A percentile compares a stretch with the other conserved stretches of the same genome.
Evolutionary conservation across 1,140 invertebrate species (phyloP).

Genomic region (Drosophila jambulina): DNA sequence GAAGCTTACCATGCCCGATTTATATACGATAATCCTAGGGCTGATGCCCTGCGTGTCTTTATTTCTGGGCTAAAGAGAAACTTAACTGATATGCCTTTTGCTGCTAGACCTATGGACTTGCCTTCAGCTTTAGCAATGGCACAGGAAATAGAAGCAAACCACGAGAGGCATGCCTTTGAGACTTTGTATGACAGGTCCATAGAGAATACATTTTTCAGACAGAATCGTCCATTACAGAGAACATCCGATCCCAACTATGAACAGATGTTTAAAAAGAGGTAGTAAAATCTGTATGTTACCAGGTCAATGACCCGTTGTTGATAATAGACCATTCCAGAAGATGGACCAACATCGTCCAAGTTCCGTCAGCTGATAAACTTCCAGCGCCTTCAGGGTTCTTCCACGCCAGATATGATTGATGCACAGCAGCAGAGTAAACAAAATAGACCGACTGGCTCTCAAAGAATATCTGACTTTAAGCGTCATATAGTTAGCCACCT

Average conservation of each 20-base stretch:
- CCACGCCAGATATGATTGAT: too few species aligned
- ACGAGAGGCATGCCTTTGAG: conserved; percentile 4
- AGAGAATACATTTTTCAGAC: background rate
- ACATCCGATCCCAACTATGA: background rate
- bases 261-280: background rate
- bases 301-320: conserved; percentile 1
- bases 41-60: background rate
- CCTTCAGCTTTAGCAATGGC: background rate
- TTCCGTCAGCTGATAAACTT: background rate
- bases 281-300: conserved; percentile 1
- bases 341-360: conserved; percentile 1
- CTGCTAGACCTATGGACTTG: background rate
- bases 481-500: too few species aligned
- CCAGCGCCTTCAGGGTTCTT: conserved; percentile 4
- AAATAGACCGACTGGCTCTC: background rate
- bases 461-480: too few species aligned
- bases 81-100: conserved; percentile 9
- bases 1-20: conserved; percentile 3
- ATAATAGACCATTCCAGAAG: background rate
- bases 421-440: background rate
- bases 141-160: conserved; percentile 8
- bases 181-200: background rate
- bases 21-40: conserved; percentile 5
- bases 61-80: conserved; percentile 6
- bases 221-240: conserved; percentile 2